phyloP scores from a whole-genome alignment of 2,113 vertebrate species.

The Hippocampus mohnikei region DNA sequence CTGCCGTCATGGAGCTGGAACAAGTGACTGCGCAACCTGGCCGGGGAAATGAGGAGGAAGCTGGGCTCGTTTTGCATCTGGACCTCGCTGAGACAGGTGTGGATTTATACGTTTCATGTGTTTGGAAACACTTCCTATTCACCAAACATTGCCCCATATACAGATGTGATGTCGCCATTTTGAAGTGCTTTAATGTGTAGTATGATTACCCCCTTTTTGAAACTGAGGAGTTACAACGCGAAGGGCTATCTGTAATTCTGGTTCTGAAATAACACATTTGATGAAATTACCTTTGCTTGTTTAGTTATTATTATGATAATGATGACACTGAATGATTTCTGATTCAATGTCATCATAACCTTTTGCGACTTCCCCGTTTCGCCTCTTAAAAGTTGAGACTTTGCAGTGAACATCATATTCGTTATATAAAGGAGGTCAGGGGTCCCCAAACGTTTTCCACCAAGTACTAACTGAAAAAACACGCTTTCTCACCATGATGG shows the following conservation, averaged over 20 bases:
- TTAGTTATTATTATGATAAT: background rate
- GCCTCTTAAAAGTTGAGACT: too few species aligned
- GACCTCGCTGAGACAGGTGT: constrained; percentile 53
- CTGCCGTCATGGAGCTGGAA: constrained; percentile 55
- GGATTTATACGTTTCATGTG: constrained; percentile 24
- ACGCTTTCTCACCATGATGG: too few species aligned
- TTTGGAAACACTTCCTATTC: background rate
- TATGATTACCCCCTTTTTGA: too few species aligned
- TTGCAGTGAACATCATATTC: too few species aligned
- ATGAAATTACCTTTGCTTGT: background rate
- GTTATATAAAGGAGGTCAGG: too few species aligned
- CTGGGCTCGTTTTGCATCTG: constrained; percentile 41
- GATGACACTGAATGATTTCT: too few species aligned
- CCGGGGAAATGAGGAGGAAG: constrained; percentile 35
- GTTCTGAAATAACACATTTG: background rate
- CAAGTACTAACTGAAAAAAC: too few species aligned
- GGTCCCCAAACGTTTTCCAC: too few species aligned
- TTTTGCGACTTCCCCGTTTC: too few species aligned
- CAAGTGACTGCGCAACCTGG: constrained; percentile 34
- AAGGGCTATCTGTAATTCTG: background rate
- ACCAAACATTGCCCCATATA: background rate
- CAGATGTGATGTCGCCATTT: background rate
- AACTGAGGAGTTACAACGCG: background rate
- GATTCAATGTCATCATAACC: too few species aligned
- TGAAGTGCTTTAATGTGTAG: background rate